phyloP scores from a whole-genome alignment of 2,113 vertebrate species.

The Acinonyx jubatus region DNA sequence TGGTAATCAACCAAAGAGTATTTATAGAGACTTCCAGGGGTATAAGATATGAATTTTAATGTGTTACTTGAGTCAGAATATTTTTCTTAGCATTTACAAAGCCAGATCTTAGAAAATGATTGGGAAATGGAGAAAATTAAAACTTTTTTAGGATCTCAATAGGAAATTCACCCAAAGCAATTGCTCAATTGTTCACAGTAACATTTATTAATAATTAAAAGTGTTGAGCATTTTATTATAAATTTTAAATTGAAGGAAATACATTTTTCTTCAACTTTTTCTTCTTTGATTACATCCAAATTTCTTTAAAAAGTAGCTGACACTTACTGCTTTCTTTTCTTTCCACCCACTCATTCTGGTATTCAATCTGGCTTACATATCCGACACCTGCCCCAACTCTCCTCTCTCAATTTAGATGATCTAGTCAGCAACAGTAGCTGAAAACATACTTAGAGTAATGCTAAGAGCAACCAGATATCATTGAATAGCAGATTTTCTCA shows the following conservation, averaged over 20 bases:
- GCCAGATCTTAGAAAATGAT: not conserved
- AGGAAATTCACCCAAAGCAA: not conserved
- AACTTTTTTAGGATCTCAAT: not conserved
- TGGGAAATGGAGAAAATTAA: not conserved
- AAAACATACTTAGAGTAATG: not conserved
- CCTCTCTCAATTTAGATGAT: not conserved
- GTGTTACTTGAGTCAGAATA: not conserved
- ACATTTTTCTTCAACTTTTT: not conserved
- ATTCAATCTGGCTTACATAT: not conserved
- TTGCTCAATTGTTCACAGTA: not conserved
- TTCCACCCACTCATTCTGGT: not conserved
- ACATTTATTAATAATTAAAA: constrained; percentile 6
- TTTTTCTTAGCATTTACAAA: constrained; percentile 35
- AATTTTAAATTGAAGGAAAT: not conserved
- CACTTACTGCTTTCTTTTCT: not conserved
- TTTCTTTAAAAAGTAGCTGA: not conserved
- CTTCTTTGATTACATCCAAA: not conserved
- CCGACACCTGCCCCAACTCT: not conserved
- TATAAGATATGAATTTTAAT: not conserved
- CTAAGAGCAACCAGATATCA: not conserved
- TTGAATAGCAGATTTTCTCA: not conserved
- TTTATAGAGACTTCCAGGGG: not conserved
- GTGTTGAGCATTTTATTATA: not conserved
- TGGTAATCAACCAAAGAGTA: not conserved
- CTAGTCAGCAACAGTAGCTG: not conserved